phyloP scores from a whole-genome alignment of 2,113 vertebrate species.

The Pogonocichla stellata region DNA sequence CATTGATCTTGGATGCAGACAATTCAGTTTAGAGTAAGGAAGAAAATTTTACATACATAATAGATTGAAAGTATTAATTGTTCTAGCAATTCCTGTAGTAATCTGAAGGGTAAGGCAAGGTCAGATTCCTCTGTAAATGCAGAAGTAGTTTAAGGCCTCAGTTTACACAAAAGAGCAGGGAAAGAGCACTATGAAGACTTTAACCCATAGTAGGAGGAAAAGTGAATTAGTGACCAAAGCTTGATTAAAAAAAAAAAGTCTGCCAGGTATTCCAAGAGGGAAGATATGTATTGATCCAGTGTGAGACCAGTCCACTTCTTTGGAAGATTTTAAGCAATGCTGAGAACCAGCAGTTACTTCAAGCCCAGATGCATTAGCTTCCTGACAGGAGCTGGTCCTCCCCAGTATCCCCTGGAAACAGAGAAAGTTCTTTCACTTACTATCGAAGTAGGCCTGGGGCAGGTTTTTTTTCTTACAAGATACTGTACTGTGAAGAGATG shows the following conservation, averaged over 20 bases:
- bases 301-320: not conserved
- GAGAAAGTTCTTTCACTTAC: not conserved
- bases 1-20: not conserved
- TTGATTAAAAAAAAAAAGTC: not conserved
- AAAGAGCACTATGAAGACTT: not conserved
- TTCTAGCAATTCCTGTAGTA: not conserved
- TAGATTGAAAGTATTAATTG: not conserved
- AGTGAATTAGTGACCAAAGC: not conserved
- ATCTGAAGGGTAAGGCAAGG: not conserved
- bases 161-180: not conserved
- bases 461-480: accelerated
- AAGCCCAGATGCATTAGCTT: constrained; percentile 91
- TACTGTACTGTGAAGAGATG: not conserved
- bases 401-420: constrained; percentile 88
- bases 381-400: constrained; percentile 88
- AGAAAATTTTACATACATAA: not conserved
- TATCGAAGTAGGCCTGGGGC: accelerated
- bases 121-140: not conserved
- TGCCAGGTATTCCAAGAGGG: not conserved
- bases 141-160: not conserved
- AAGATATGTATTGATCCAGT: accelerated
- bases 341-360: constrained; percentile 66
- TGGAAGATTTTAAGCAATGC: no score
- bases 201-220: not conserved
- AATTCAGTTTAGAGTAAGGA: not conserved